Evolutionary conservation across 2,113 vertebrate genomes (phyloP).

Genomic region (Neogale vison): DNA sequence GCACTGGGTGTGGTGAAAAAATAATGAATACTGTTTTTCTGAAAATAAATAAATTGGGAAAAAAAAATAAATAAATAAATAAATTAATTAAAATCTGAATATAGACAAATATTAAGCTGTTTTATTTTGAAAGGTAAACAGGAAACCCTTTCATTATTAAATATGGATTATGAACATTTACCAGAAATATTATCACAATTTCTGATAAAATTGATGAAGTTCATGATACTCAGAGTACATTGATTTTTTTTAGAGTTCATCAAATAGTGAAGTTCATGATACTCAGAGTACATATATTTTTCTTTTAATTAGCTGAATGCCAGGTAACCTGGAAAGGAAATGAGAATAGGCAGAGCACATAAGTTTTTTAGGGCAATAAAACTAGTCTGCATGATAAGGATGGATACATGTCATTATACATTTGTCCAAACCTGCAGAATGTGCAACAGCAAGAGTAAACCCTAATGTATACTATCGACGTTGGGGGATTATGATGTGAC

Average conservation of each 20-base stretch:
- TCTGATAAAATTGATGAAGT: background rate
- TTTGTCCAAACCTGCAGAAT: background rate
- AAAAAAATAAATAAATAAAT: background rate
- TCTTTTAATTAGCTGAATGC: background rate
- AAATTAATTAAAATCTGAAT: background rate
- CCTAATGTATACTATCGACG: background rate
- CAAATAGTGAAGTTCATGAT: too few relatives aligned
- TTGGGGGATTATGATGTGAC: background rate
- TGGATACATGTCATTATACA: background rate
- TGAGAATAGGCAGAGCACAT: background rate
- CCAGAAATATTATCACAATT: background rate
- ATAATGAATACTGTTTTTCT: too few relatives aligned
- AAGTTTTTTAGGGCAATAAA: background rate
- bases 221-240: background rate
- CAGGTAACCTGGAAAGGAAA: background rate
- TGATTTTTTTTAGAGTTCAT: too few relatives aligned
- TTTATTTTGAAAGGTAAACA: background rate
- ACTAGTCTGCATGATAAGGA: background rate
- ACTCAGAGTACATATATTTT: background rate
- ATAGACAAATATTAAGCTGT: background rate
- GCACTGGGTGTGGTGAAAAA: too few relatives aligned
- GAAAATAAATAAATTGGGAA: background rate
- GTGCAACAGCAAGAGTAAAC: background rate
- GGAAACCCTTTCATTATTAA: background rate
- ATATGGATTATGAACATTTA: background rate